phyloP scores from a whole-genome alignment of 2,888 invertebrate species.

The Autographa pulchrina region DNA sequence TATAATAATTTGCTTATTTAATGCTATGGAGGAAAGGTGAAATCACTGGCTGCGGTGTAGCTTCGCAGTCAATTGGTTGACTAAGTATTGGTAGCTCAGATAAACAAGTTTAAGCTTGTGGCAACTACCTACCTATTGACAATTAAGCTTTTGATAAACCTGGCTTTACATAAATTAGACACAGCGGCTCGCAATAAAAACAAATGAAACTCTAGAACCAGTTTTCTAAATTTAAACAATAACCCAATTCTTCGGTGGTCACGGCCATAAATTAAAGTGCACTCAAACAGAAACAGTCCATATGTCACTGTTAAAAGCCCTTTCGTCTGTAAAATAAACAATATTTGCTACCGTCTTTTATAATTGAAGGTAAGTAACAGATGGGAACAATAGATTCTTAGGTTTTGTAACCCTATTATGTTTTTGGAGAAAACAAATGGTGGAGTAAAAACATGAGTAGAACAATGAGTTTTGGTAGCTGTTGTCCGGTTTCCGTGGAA shows the following conservation, averaged over 20 bases:
- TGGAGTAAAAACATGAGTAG: conserved; percentile 73
- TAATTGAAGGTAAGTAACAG: conserved; percentile 80
- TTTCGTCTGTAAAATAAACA: conserved; percentile 85
- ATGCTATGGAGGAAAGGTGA: too few species aligned
- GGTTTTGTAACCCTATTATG: conserved; percentile 83
- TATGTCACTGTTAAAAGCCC: conserved; percentile 84
- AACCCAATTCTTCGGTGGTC: conserved; percentile 80
- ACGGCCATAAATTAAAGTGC: conserved; percentile 81
- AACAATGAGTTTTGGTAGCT: conserved; percentile 75
- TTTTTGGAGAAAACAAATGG: conserved; percentile 81
- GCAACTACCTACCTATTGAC: neutral
- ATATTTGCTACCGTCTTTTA: conserved; percentile 85
- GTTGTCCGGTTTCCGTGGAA: conserved; percentile 79
- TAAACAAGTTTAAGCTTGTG: neutral
- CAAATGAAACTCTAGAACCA: conserved; percentile 53
- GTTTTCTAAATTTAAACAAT: conserved; percentile 82
- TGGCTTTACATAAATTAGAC: conserved; percentile 69
- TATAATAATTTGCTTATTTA: too few species aligned
- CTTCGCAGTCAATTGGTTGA: too few species aligned
- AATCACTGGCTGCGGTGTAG: too few species aligned
- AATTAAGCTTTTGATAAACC: conserved; percentile 18
- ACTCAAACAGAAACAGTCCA: conserved; percentile 78
- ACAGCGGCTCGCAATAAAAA: conserved; percentile 73
- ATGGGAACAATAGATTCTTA: conserved; percentile 78
- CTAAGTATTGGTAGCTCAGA: neutral